phyloP scores from a whole-genome alignment of 2,797 vertebrate species.

The Tolypeutes matacus region DNA sequence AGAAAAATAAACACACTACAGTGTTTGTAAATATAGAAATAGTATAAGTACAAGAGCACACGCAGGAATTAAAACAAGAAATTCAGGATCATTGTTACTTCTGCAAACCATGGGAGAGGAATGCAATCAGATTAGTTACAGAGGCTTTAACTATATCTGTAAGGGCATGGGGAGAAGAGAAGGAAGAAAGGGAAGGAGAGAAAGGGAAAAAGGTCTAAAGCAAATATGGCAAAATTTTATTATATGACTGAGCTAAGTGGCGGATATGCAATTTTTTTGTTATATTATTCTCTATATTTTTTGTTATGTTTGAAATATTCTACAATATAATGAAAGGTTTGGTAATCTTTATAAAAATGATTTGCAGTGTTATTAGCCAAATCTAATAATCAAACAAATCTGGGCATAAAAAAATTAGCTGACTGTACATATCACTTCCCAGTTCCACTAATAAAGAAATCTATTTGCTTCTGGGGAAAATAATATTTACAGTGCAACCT shows the following conservation, averaged over 20 bases:
- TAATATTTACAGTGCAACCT: background rate
- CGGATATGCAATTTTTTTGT: background rate
- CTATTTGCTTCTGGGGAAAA: background rate
- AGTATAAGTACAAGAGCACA: background rate
- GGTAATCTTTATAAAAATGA: background rate
- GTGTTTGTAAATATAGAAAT: background rate
- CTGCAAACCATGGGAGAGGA: background rate
- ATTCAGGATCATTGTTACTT: background rate
- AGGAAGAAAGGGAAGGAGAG: no score
- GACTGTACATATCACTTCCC: background rate
- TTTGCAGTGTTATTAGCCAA: constrained; percentile 6
- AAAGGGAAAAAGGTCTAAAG: background rate
- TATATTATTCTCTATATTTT: background rate
- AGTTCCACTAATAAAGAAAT: constrained; percentile 20
- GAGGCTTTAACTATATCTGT: background rate
- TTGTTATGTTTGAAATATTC: background rate
- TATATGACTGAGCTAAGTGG: background rate
- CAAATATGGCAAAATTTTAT: background rate
- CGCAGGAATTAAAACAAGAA: constrained; percentile 26
- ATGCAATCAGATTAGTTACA: background rate
- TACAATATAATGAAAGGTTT: constrained; percentile 12
- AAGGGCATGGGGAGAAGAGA: background rate
- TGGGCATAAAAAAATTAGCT: constrained; percentile 9
- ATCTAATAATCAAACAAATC: background rate
- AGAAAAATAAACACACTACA: background rate